Evolutionary conservation across 2,888 invertebrate genomes (phyloP).

Genomic region (Sarcophaga rosellei): DNA sequence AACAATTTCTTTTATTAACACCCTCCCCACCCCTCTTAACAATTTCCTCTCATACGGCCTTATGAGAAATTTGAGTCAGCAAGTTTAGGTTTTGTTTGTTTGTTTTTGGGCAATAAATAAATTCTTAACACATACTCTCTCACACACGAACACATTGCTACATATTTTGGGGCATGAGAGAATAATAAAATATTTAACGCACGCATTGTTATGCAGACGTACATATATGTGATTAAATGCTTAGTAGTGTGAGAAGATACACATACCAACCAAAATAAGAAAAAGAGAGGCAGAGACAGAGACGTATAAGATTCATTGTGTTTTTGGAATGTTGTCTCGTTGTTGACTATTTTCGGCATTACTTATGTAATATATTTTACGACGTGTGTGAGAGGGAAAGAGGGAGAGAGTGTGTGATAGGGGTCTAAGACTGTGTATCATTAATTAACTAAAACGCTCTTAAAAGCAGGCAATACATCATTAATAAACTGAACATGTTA

Average conservation of each 20-base stretch:
- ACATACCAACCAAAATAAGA: background rate
- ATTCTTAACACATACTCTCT: background rate
- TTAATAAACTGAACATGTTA: conserved; percentile 46
- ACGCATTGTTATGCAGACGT: conserved; percentile 28
- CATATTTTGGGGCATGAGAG: background rate
- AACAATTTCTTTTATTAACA: too few species aligned
- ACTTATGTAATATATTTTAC: background rate
- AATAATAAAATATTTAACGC: conserved; percentile 45
- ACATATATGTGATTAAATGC: background rate
- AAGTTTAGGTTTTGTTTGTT: too few species aligned
- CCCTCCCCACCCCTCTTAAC: too few species aligned
- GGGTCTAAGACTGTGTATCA: conserved; percentile 38
- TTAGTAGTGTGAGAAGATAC: background rate
- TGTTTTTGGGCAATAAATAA: too few species aligned
- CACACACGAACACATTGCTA: background rate
- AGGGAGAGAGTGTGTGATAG: conserved; percentile 16
- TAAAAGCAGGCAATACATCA: conserved; percentile 56
- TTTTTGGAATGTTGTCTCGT: conserved; percentile 43
- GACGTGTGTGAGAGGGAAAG: too few species aligned
- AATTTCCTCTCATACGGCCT: too few species aligned
- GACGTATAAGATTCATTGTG: conserved; percentile 7
- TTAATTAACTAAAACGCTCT: conserved; percentile 56
- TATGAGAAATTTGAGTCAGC: too few species aligned
- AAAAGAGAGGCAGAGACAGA: background rate
- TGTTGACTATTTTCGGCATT: conserved; percentile 21